phyloP scores from a whole-genome alignment of 2,888 invertebrate species.

The Macroteleia sp. region DNA sequence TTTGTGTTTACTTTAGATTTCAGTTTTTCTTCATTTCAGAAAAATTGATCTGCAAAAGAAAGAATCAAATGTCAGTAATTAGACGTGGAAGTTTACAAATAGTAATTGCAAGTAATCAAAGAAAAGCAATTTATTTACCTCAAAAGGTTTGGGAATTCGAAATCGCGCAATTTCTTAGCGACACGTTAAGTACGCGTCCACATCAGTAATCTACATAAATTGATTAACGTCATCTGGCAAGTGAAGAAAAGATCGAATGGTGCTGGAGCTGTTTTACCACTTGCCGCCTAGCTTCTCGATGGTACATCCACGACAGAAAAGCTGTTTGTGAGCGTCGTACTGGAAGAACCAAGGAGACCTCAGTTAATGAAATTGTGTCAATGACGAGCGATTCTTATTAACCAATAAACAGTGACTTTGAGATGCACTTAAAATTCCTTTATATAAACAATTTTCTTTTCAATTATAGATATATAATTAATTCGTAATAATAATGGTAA shows the following conservation, averaged over 20 bases:
- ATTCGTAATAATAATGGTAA: too few species aligned
- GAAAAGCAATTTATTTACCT: conserved; percentile 45
- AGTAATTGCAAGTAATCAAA: conserved; percentile 31
- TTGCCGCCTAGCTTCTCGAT: conserved; percentile 30
- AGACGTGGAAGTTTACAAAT: conserved; percentile 13
- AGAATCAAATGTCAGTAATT: conserved; percentile 2
- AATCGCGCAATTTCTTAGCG: conserved; percentile 37
- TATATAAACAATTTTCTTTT: too few species aligned
- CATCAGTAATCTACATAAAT: conserved; percentile 56
- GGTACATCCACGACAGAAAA: conserved; percentile 23
- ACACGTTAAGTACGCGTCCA: conserved; percentile 30
- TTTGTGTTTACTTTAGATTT: too few species aligned
- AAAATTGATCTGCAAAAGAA: too few species aligned
- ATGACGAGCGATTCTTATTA: too few species aligned
- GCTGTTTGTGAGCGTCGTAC: conserved; percentile 29
- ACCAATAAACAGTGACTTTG: too few species aligned
- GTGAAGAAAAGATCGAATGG: conserved; percentile 54
- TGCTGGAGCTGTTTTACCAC: conserved; percentile 20
- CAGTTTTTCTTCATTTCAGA: conserved; percentile 1
- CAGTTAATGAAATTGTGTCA: conserved; percentile 37
- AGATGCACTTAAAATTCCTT: too few species aligned
- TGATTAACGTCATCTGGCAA: conserved; percentile 58
- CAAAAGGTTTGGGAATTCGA: conserved; percentile 16
- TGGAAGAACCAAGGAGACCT: conserved; percentile 10
- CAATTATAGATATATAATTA: too few species aligned